Evolutionary conservation across 2,888 invertebrate species (phyloP).

Genomic region (Nowickia ferox): DNA sequence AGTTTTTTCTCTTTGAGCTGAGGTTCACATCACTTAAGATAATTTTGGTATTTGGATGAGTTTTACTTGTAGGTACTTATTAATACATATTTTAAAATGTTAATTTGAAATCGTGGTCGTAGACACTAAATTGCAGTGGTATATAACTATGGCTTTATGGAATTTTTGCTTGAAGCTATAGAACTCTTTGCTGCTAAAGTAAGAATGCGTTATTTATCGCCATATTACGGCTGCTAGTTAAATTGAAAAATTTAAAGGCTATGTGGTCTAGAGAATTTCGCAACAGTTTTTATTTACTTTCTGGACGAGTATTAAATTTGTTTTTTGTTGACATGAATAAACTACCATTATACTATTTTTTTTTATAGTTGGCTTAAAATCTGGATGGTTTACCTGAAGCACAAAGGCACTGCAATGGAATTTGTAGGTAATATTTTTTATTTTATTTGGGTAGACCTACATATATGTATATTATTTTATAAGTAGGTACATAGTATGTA

Average conservation of each 20-base stretch:
- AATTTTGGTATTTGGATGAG: too few relatives aligned
- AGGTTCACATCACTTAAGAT: too few relatives aligned
- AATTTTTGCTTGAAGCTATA: conserved; percentile 69
- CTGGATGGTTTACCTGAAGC: too few relatives aligned
- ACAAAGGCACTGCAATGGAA: too few relatives aligned
- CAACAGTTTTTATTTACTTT: conserved; percentile 50
- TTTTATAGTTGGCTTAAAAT: too few relatives aligned
- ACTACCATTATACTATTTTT: neutral
- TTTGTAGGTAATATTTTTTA: too few relatives aligned
- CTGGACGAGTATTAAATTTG: neutral
- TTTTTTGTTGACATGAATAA: neutral
- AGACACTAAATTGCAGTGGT: conserved; percentile 70
- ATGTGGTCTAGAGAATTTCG: conserved; percentile 69
- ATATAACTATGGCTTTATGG: conserved; percentile 77
- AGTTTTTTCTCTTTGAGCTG: too few relatives aligned
- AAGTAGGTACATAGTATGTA: too few relatives aligned
- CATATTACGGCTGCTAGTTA: conserved; percentile 57
- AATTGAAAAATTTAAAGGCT: conserved; percentile 25
- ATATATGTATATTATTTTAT: too few relatives aligned
- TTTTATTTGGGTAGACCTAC: too few relatives aligned
- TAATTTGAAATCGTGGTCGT: neutral
- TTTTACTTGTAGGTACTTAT: too few relatives aligned
- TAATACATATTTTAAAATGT: neutral
- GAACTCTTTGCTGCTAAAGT: conserved; percentile 78
- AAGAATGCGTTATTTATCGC: conserved; percentile 71